Percentiles rank a stretch among this genome's conserved stretches.
Evolutionary conservation across 1,140 invertebrate species (phyloP).

Genomic region (Bombus balteatus): DNA sequence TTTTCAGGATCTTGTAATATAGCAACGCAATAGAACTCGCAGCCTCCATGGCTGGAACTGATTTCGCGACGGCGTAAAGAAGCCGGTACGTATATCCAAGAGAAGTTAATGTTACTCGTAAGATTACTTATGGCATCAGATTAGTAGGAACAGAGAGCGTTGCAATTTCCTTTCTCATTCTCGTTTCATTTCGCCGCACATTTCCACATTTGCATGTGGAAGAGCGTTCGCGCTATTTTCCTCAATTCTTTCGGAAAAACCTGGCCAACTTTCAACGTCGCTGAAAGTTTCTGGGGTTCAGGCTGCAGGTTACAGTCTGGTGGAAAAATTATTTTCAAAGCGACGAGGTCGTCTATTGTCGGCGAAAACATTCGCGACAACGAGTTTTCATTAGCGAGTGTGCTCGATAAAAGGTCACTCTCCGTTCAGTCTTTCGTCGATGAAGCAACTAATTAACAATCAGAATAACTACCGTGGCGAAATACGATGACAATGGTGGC

Average conservation of each 20-base stretch:
- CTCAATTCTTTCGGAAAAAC: conserved; percentile 2
- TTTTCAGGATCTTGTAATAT: not conserved
- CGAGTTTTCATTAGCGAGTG: conserved; percentile 24
- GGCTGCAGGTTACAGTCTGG: not conserved
- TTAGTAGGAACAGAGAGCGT: conserved; percentile 14
- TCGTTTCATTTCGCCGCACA: conserved; percentile 29
- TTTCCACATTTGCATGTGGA: conserved; percentile 34
- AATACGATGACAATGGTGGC: not conserved
- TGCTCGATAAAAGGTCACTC: conserved; percentile 5
- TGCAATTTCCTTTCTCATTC: conserved; percentile 11
- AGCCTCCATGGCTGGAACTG: not conserved
- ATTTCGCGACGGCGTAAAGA: not conserved
- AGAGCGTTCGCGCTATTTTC: not conserved
- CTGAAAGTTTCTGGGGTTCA: not conserved
- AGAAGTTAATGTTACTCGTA: not conserved
- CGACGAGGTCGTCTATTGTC: not conserved
- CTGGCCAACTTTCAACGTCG: not conserved
- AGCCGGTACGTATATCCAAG: not conserved
- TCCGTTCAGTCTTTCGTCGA: not conserved
- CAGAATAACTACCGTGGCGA: not conserved
- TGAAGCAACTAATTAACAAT: conserved; percentile 32
- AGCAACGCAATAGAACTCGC: not conserved
- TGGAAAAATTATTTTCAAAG: conserved; percentile 14
- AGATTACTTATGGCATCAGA: conserved; percentile 14
- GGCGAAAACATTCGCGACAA: conserved; percentile 6